Evolutionary conservation across 2,113 vertebrate genomes (phyloP).

Genomic region (Dipodomys ordii): DNA sequence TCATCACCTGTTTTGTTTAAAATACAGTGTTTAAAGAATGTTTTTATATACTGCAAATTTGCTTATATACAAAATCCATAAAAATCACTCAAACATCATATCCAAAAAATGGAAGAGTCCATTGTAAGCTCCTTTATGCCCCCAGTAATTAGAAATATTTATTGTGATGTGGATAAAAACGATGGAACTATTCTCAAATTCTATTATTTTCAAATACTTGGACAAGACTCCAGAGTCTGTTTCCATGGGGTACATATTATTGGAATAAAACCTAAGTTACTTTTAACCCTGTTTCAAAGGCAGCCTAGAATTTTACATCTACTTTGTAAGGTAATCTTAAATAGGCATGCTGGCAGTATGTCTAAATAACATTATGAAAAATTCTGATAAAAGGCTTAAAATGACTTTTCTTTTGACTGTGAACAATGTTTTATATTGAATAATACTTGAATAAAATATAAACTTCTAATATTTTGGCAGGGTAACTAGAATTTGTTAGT

Average conservation of each 20-base stretch:
- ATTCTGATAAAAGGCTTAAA: conserved; percentile 50
- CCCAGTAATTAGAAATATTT: conserved; percentile 45
- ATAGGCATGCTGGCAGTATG: not conserved
- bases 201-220: conserved; percentile 27
- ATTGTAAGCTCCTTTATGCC: not conserved
- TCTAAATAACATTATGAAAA: conserved; percentile 44
- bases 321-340: conserved; percentile 22
- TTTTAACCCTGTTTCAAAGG: conserved; percentile 60
- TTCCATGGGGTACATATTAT: not conserved
- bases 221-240: not conserved
- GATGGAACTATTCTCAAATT: not conserved
- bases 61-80: not conserved
- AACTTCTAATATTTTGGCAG: conserved; percentile 65
- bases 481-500: conserved; percentile 70
- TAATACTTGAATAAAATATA: conserved; percentile 67
- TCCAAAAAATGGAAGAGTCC: not conserved
- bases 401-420: conserved; percentile 62
- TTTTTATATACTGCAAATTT: not conserved
- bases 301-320: conserved; percentile 27
- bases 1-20: no score
- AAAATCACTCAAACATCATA: not conserved
- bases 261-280: conserved; percentile 47
- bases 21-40: not conserved
- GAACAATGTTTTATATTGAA: conserved; percentile 76
- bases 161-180: not conserved